Conservation (phyloP, 1,140 invertebrate species). For the Philopotamus ludificatus region DNA sequence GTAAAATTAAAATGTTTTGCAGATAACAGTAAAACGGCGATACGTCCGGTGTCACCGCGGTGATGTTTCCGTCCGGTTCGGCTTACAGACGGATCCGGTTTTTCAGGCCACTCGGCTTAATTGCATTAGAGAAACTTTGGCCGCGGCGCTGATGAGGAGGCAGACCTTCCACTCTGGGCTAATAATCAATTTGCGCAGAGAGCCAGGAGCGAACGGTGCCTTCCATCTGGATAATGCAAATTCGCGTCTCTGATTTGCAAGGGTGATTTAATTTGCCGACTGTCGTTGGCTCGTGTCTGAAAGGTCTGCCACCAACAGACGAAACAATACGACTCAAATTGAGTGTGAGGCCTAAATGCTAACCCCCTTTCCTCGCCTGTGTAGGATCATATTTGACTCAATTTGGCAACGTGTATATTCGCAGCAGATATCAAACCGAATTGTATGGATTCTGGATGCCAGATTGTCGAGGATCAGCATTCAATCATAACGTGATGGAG, state of each 20-base stretch:
- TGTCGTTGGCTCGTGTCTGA: conserved; percentile 4
- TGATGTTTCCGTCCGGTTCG: no score
- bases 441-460: no score
- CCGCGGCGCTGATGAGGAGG: conserved; percentile 23
- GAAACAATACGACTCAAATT: conserved; percentile 32
- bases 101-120: conserved; percentile 37
- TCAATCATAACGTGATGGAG: no score
- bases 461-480: no score
- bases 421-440: no score
- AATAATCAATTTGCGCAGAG: conserved; percentile 37
- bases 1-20: no score
- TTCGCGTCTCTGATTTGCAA: conserved; percentile 30
- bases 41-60: no score
- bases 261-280: conserved; percentile 34
- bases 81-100: no score
- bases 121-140: conserved; percentile 39
- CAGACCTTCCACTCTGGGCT: conserved; percentile 26
- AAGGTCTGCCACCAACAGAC: not conserved
- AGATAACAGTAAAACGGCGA: no score
- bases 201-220: no score
- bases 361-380: not conserved
- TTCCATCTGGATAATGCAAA: not conserved
- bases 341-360: conserved; percentile 11
- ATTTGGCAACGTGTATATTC: no score
- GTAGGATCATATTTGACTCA: no score